phyloP scores from a whole-genome alignment of 64 coral and sea anemone genomes.

The Stylophora pistillata region DNA sequence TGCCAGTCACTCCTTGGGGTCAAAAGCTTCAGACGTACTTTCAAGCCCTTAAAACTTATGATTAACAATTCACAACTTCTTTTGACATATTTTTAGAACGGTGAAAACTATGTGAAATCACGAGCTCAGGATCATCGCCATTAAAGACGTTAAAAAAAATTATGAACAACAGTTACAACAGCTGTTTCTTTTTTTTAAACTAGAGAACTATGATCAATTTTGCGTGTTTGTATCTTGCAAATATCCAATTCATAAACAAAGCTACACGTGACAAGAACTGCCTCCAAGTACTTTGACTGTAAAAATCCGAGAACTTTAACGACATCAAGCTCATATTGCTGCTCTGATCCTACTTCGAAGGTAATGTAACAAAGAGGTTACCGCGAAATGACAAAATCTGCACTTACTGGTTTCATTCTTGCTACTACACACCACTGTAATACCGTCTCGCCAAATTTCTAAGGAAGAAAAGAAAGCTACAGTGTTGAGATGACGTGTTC shows the following conservation, averaged over 20 bases:
- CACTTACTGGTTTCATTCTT: slow-evolving; percentile 37
- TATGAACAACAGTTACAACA: too few relatives aligned
- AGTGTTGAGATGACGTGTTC: slow-evolving; percentile 77
- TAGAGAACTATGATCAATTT: not conserved
- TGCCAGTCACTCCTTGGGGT: too few relatives aligned
- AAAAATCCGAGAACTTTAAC: not conserved
- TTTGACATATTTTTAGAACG: too few relatives aligned
- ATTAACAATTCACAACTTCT: too few relatives aligned
- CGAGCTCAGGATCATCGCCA: too few relatives aligned
- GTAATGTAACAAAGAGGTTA: not conserved
- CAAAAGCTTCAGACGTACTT: too few relatives aligned
- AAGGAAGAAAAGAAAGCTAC: slow-evolving; percentile 55
- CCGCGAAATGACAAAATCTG: not conserved
- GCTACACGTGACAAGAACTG: slow-evolving; percentile 7
- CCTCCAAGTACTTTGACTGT: not conserved
- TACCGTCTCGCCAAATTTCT: not conserved
- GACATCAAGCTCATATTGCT: not conserved
- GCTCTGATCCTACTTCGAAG: not conserved
- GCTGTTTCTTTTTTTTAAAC: not conserved
- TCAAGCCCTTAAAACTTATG: too few relatives aligned
- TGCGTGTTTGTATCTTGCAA: not conserved
- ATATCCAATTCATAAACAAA: slow-evolving; percentile 26
- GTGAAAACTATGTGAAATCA: too few relatives aligned
- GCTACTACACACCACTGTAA: not conserved
- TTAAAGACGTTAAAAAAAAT: too few relatives aligned